Conservation (phyloP, 2,113 vertebrate genomes). For the Pipa parva region DNA sequence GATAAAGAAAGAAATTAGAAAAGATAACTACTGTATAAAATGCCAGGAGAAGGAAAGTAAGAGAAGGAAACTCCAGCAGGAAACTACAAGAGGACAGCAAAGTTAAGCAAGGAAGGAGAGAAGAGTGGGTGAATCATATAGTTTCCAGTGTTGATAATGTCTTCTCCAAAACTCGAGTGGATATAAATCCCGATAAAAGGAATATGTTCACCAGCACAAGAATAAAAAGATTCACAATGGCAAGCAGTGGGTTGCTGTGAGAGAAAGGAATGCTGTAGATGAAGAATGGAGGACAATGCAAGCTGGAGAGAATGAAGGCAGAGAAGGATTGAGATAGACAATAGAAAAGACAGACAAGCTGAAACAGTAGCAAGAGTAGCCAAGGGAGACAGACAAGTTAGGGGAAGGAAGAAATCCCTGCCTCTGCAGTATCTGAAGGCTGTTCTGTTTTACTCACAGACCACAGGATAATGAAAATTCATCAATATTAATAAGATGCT, state of each 20-base stretch:
- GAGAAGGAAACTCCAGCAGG: too few relatives aligned
- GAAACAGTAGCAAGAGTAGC: not conserved
- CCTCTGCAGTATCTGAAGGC: constrained; percentile 19
- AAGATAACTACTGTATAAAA: too few relatives aligned
- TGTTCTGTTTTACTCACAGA: constrained; percentile 22
- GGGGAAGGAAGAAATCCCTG: not conserved
- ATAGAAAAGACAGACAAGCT: not conserved
- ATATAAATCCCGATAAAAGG: too few relatives aligned
- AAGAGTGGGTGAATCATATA: too few relatives aligned
- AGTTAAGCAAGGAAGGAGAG: not conserved
- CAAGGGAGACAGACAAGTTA: not conserved
- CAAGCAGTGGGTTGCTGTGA: constrained; percentile 44
- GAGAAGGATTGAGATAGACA: not conserved
- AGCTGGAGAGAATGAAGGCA: too few relatives aligned
- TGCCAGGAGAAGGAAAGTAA: too few relatives aligned
- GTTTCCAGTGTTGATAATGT: too few relatives aligned
- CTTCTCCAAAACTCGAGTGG: too few relatives aligned
- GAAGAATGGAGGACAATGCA: not conserved
- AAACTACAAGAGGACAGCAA: not conserved
- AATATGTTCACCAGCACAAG: too few relatives aligned
- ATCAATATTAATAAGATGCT: constrained; percentile 57
- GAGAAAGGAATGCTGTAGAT: constrained; percentile 25
- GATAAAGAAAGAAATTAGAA: not conserved
- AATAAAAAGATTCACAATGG: constrained; percentile 34
- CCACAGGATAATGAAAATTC: constrained; percentile 51